These are phyloP conservation scores for Caenorhabditis remanei DNA, from an alignment of 1,140 invertebrate genomes.

Conservation along the genomic window DNA sequence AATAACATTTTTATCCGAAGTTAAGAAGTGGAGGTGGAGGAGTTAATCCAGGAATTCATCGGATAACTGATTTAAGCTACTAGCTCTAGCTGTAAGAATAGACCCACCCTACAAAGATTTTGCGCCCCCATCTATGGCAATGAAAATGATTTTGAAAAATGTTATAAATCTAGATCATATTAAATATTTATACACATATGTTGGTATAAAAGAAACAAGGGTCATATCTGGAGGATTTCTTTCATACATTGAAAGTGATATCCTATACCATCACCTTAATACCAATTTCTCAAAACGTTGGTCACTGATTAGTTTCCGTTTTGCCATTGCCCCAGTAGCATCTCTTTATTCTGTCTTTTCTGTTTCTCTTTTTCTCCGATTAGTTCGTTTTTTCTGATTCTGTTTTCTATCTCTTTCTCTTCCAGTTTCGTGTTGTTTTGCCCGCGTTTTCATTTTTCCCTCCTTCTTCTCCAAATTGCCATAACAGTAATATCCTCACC, in stretches of 20 bases:
- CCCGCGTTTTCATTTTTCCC: not conserved
- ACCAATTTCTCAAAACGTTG: not conserved
- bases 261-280: not conserved
- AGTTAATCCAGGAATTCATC: not conserved
- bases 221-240: not conserved
- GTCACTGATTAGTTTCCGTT: conserved; percentile 43
- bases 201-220: not conserved
- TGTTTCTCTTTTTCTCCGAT: not conserved
- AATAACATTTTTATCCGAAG: not conserved
- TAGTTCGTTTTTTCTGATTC: not conserved
- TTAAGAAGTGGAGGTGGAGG: conserved; percentile 19
- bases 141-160: not conserved
- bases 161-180: conserved; percentile 31
- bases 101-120: conserved; percentile 2
- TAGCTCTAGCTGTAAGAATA: not conserved
- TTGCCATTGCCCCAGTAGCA: not conserved
- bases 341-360: conserved; percentile 6
- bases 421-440: conserved; percentile 51
- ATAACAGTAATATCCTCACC: conserved; percentile 45
- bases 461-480: not conserved
- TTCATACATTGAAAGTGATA: not conserved
- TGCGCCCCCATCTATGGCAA: not conserved
- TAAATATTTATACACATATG: not conserved
- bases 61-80: not conserved
- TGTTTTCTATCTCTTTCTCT: conserved; percentile 33